Evolutionary conservation across 2,888 invertebrate species (phyloP).

Genomic region (Hypomecis punctinalis): DNA sequence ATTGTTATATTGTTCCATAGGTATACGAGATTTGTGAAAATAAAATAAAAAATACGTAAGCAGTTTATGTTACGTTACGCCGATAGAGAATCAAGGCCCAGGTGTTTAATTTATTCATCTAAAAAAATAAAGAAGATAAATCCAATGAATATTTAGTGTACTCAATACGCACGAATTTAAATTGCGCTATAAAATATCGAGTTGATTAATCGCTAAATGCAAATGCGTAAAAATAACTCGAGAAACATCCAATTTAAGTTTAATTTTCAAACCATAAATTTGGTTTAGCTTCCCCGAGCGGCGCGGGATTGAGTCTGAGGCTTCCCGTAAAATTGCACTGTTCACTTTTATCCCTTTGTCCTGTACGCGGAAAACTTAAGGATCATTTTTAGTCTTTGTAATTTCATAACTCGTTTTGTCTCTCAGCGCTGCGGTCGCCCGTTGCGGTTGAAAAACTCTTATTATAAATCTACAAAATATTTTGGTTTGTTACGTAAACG

Average conservation of each 20-base stretch:
- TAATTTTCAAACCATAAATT: conserved; percentile 83
- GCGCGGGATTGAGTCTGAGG: conserved; percentile 68
- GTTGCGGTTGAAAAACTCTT: conserved; percentile 55
- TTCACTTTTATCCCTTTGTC: conserved; percentile 81
- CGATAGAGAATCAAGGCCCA: no score
- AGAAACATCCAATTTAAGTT: conserved; percentile 80
- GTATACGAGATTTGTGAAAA: no score
- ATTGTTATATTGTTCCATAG: no score
- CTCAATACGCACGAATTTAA: conserved; percentile 45
- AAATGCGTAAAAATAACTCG: conserved; percentile 71
- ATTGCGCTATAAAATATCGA: conserved; percentile 60
- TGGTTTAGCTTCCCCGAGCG: conserved; percentile 79
- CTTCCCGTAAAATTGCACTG: conserved; percentile 75
- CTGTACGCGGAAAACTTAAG: conserved; percentile 70
- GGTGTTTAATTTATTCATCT: no score
- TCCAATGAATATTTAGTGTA: conserved; percentile 35
- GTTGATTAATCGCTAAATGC: conserved; percentile 71
- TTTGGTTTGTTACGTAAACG: conserved; percentile 43
- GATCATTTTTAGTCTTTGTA: conserved; percentile 68
- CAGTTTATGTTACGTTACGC: no score
- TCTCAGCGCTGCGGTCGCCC: conserved; percentile 39
- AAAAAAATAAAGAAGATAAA: neutral
- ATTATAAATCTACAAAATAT: conserved; percentile 52
- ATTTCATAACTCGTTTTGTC: conserved; percentile 62
- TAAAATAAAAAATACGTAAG: no score